A percentile compares a stretch with the other conserved stretches of the same genome.
These are phyloP conservation scores for Gortyna flavago DNA, from an alignment of 2,888 invertebrate genomes.

Conservation along the genomic window DNA sequence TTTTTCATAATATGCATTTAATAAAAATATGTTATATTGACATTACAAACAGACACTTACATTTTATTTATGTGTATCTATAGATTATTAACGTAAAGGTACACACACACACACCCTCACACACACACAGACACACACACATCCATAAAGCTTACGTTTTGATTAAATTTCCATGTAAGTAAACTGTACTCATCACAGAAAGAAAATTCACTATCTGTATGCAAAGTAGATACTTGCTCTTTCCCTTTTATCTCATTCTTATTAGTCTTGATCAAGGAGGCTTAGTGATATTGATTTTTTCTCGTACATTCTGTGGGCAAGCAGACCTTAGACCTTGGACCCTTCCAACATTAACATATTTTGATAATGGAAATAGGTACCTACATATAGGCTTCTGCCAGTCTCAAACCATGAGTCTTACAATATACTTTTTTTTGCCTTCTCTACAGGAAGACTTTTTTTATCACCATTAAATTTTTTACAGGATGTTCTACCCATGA, in stretches of 20 bases:
- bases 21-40: too few relatives aligned
- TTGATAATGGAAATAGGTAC: background rate
- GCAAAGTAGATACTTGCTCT: constrained; percentile 21
- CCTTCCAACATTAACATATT: constrained; percentile 25
- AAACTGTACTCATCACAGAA: constrained; percentile 28
- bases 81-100: too few relatives aligned
- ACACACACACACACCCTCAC: too few relatives aligned
- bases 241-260: constrained; percentile 21
- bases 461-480: too few relatives aligned
- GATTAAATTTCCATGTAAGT: constrained; percentile 17
- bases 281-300: constrained; percentile 28
- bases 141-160: background rate
- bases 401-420: background rate
- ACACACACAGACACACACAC: too few relatives aligned
- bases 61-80: too few relatives aligned
- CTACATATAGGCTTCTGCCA: background rate
- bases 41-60: too few relatives aligned
- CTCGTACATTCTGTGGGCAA: constrained; percentile 3
- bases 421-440: background rate
- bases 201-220: constrained; percentile 14
- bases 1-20: too few relatives aligned
- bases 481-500: too few relatives aligned
- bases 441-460: too few relatives aligned
- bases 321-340: constrained; percentile 7
- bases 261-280: constrained; percentile 40